Evolutionary conservation across 2,888 invertebrate genomes (phyloP).

Genomic region (Sinhomidia bicolor): DNA sequence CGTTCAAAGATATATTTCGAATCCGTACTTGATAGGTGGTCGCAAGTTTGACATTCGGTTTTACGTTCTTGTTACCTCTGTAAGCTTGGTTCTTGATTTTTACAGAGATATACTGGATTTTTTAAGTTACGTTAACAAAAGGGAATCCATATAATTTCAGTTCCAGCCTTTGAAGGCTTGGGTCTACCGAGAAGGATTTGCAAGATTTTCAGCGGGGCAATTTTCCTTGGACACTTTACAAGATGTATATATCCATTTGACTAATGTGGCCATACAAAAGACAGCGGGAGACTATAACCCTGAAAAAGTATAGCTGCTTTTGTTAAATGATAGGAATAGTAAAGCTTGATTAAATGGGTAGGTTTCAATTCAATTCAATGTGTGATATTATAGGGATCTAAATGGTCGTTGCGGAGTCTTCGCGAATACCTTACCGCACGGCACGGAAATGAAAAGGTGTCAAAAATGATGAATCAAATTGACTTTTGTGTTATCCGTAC

Average conservation of each 20-base stretch:
- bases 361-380: too few relatives aligned
- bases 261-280: constrained; percentile 85
- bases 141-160: too few relatives aligned
- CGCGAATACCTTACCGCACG: constrained; percentile 84
- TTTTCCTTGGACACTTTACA: constrained; percentile 85
- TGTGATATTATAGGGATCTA: constrained; percentile 85
- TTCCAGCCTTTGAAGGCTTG: constrained; percentile 83
- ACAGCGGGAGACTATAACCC: constrained; percentile 82
- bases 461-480: constrained; percentile 83
- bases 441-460: constrained; percentile 84
- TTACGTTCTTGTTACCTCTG: constrained; percentile 93
- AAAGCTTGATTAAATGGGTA: too few relatives aligned
- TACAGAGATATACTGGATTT: too few relatives aligned
- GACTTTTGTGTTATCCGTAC: constrained; percentile 84
- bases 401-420: constrained; percentile 84
- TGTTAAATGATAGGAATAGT: too few relatives aligned
- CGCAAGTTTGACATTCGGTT: constrained; percentile 98
- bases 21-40: constrained; percentile 93
- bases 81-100: too few relatives aligned
- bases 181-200: constrained; percentile 86
- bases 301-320: constrained; percentile 77
- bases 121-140: too few relatives aligned
- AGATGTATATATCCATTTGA: constrained; percentile 85
- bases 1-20: constrained; percentile 94
- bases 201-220: constrained; percentile 84